Evolutionary conservation across 2,113 vertebrate genomes (phyloP).

Genomic region (Piprites chloris): DNA sequence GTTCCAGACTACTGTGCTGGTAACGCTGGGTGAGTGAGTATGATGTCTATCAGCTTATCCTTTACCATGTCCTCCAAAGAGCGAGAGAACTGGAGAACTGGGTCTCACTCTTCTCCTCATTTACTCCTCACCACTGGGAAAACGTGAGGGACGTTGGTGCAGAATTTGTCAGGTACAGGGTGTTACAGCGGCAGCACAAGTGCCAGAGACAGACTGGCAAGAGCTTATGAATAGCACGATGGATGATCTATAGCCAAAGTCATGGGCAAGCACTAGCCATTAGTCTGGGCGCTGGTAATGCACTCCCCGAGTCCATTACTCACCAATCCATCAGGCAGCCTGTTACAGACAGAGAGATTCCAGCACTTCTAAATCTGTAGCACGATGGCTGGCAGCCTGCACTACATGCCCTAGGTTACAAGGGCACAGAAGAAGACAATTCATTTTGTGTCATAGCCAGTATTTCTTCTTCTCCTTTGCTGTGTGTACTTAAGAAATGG

Average conservation of each 20-base stretch:
- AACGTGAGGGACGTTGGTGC: background rate
- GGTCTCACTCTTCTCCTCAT: background rate
- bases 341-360: conserved; percentile 87
- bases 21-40: background rate
- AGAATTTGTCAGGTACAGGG: conserved; percentile 38
- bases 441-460: conserved; percentile 76
- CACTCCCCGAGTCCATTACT: conserved; percentile 94
- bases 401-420: conserved; percentile 91
- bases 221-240: conserved; percentile 83
- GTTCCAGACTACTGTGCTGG: background rate
- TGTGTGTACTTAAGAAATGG: conserved; percentile 76
- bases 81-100: background rate
- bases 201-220: conserved; percentile 76
- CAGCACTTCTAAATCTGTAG: conserved; percentile 90
- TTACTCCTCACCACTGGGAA: background rate
- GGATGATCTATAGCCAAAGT: conserved; percentile 92
- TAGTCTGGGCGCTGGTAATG: conserved; percentile 89
- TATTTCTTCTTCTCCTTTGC: conserved; percentile 76
- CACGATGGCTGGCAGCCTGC: conserved; percentile 87
- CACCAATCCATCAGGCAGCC: conserved; percentile 96
- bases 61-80: background rate
- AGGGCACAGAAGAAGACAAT: conserved; percentile 82
- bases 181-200: conserved; percentile 16
- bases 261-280: conserved; percentile 91
- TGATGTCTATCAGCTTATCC: background rate